These are phyloP conservation scores for Nycteola revayana DNA, from an alignment of 2,888 invertebrate species.

Conservation along the genomic window DNA sequence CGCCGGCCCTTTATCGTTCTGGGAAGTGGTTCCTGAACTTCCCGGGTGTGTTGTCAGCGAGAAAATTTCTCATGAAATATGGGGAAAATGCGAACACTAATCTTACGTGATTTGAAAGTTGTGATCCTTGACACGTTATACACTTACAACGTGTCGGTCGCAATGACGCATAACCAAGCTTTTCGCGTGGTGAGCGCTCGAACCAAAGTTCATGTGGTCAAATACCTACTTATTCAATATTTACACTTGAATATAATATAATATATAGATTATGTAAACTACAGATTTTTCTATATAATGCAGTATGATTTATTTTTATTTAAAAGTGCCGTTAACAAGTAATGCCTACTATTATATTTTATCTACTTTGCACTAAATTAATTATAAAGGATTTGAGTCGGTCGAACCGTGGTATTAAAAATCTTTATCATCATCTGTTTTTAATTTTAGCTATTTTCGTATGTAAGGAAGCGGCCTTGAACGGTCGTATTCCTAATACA, in stretches of 20 bases:
- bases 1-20: conserved; percentile 77
- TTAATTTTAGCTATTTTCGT: too few species aligned
- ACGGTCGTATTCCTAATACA: too few species aligned
- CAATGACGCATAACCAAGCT: conserved; percentile 57
- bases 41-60: conserved; percentile 67
- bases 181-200: conserved; percentile 37
- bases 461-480: too few species aligned
- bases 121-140: conserved; percentile 66
- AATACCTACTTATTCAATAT: conserved; percentile 17
- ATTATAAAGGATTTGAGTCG: too few species aligned
- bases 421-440: too few species aligned
- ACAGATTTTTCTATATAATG: too few species aligned
- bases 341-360: too few species aligned
- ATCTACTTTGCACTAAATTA: background rate
- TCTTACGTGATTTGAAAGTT: conserved; percentile 59
- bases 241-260: too few species aligned
- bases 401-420: too few species aligned
- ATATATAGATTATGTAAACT: too few species aligned
- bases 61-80: conserved; percentile 40
- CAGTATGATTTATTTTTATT: too few species aligned
- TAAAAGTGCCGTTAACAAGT: too few species aligned
- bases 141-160: conserved; percentile 43
- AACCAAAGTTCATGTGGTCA: conserved; percentile 38
- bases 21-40: conserved; percentile 82
- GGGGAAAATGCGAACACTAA: conserved; percentile 39